Percentiles rank a stretch among this genome's conserved stretches.
These are phyloP conservation scores for Molossus alvarezi DNA, from an alignment of 2,797 vertebrate genomes.

Conservation along the genomic window DNA sequence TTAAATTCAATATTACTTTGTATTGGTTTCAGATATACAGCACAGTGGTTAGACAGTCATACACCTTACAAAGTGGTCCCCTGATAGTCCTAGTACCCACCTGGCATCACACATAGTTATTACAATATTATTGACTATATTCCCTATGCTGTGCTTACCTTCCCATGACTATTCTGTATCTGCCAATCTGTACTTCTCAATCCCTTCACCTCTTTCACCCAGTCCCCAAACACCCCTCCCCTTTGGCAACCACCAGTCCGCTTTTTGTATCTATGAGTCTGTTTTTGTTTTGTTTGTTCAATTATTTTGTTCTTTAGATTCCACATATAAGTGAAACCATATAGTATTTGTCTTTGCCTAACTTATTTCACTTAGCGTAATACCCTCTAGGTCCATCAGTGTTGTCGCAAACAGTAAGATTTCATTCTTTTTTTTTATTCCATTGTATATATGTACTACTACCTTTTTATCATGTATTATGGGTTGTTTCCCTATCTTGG, in stretches of 20 bases:
- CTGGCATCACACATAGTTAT: too few species aligned
- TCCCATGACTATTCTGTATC: too few species aligned
- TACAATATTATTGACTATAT: too few species aligned
- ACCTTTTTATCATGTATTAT: neutral
- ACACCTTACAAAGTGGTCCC: too few species aligned
- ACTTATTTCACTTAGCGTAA: neutral
- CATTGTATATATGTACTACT: neutral
- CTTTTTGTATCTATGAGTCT: neutral
- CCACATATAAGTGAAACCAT: neutral
- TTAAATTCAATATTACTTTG: neutral
- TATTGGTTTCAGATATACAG: too few species aligned
- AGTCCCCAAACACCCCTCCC: too few species aligned
- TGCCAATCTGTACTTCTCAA: too few species aligned
- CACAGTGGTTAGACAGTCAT: too few species aligned
- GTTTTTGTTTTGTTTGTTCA: neutral
- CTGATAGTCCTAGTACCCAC: too few species aligned
- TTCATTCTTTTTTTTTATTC: neutral
- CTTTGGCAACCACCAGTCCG: neutral
- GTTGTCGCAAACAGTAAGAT: neutral
- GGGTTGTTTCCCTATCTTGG: neutral
- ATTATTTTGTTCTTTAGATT: neutral
- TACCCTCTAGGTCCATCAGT: neutral
- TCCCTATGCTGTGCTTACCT: too few species aligned
- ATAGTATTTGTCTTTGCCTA: too few species aligned
- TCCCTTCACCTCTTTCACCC: too few species aligned